These are phyloP conservation scores for Smutsia gigantea DNA, from an alignment of 2,797 vertebrate genomes.

Conservation along the genomic window DNA sequence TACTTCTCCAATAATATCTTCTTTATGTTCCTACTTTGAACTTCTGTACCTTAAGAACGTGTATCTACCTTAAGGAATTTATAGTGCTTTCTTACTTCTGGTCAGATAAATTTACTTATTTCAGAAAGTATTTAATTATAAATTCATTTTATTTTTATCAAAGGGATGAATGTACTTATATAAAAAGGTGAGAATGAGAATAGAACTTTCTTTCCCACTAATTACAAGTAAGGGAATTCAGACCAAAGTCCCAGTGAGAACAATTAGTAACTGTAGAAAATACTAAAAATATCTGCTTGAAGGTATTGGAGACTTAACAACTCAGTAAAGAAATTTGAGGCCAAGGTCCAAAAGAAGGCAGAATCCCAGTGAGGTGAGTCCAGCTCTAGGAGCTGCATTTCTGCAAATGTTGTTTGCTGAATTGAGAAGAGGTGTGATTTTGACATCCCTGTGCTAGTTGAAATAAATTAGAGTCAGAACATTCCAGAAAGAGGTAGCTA, in stretches of 20 bases:
- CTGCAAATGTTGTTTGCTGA: background rate
- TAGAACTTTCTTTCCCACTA: background rate
- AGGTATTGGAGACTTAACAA: background rate
- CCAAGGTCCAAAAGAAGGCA: background rate
- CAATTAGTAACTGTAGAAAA: background rate
- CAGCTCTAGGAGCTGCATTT: background rate
- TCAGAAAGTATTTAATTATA: conserved; percentile 9
- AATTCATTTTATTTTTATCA: background rate
- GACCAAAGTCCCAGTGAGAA: background rate
- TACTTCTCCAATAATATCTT: background rate
- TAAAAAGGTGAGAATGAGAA: background rate
- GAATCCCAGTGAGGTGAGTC: background rate
- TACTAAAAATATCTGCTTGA: background rate
- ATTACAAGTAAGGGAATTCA: background rate
- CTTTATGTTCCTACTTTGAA: background rate
- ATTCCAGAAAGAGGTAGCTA: background rate
- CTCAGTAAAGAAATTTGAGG: background rate
- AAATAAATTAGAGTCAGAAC: background rate
- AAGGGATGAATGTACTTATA: background rate
- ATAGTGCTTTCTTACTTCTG: background rate
- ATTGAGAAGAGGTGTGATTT: background rate
- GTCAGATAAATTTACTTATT: background rate
- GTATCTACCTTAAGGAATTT: background rate
- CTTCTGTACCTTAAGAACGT: background rate
- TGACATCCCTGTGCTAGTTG: background rate